Conservation (phyloP, 2,888 invertebrate genomes). For the Margaritifera margaritifera region DNA sequence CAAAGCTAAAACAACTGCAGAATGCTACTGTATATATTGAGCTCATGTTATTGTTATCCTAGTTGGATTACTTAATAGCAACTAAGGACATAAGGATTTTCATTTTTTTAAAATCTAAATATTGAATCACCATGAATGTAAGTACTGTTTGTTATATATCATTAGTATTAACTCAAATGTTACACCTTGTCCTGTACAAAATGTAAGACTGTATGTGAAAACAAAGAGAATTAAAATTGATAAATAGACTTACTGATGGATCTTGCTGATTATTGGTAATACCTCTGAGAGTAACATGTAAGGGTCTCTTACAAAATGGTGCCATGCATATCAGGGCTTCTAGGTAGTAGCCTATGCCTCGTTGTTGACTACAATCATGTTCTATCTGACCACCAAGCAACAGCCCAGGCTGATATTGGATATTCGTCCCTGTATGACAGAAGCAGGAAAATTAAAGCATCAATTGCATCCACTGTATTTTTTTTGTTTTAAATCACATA, state of each 20-base stretch:
- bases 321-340: constrained; percentile 91
- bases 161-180: too few relatives aligned
- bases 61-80: too few relatives aligned
- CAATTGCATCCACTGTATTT: background rate
- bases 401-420: constrained; percentile 92
- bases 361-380: constrained; percentile 88
- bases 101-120: too few relatives aligned
- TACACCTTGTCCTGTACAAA: too few relatives aligned
- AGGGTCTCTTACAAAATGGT: constrained; percentile 93
- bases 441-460: background rate
- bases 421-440: constrained; percentile 81
- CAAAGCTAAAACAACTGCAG: too few relatives aligned
- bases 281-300: constrained; percentile 88
- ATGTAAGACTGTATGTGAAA: too few relatives aligned
- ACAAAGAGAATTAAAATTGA: background rate
- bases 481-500: too few relatives aligned
- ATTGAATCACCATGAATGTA: too few relatives aligned
- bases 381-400: constrained; percentile 89
- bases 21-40: too few relatives aligned
- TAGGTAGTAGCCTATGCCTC: constrained; percentile 89
- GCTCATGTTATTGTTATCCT: too few relatives aligned
- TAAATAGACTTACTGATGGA: constrained; percentile 69
- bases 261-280: constrained; percentile 84
- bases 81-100: too few relatives aligned
- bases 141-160: too few relatives aligned